Evolutionary conservation across 1,140 invertebrate species (phyloP).

Genomic region (Solenopsis fugax): DNA sequence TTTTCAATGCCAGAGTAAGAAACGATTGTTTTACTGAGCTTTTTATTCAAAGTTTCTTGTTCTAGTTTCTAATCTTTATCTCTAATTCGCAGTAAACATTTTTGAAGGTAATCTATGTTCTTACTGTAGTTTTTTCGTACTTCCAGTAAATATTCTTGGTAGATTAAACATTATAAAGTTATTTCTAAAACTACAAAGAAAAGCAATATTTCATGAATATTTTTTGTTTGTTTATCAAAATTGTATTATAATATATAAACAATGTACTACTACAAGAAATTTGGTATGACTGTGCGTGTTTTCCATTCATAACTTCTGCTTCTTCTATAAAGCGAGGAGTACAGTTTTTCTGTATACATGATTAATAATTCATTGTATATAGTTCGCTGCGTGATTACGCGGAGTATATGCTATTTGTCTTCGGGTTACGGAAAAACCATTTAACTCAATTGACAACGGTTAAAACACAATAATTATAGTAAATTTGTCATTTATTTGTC

Average conservation of each 20-base stretch:
- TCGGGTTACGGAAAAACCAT: neutral
- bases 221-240: neutral
- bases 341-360: neutral
- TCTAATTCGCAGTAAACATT: neutral
- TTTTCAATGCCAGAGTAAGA: too few relatives aligned
- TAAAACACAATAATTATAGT: neutral
- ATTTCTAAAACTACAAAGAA: neutral
- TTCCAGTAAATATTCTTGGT: neutral
- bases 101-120: neutral
- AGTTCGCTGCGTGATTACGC: neutral
- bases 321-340: neutral
- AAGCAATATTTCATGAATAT: neutral
- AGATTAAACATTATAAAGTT: neutral
- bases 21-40: too few relatives aligned
- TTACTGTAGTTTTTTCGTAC: neutral
- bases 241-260: neutral
- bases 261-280: neutral
- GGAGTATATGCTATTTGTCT: neutral
- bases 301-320: constrained; percentile 2
- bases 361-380: neutral
- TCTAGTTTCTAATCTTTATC: too few relatives aligned
- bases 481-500: neutral
- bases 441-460: neutral
- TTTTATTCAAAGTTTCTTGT: too few relatives aligned
- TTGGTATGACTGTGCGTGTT: neutral